phyloP scores from a whole-genome alignment of 2,113 vertebrate genomes.

The Gymnocephalus cernua region DNA sequence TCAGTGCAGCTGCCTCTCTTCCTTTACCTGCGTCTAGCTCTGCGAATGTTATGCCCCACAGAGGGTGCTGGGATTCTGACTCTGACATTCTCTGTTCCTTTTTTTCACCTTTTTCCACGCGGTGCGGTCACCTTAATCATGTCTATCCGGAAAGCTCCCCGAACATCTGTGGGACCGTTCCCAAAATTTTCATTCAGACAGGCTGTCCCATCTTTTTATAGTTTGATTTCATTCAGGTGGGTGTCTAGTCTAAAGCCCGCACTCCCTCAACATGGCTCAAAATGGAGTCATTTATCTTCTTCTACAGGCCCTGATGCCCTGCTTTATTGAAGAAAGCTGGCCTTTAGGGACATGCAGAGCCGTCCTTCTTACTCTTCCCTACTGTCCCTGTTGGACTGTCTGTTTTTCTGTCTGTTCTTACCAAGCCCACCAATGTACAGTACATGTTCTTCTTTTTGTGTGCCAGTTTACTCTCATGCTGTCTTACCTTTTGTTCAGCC shows the following conservation, averaged over 20 bases:
- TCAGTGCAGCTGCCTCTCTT: conserved; percentile 17
- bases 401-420: conserved; percentile 24
- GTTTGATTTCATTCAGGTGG: conserved; percentile 76
- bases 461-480: conserved; percentile 13
- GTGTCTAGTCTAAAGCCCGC: conserved; percentile 60
- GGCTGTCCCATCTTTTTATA: conserved; percentile 70
- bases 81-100: conserved; percentile 24
- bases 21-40: conserved; percentile 13
- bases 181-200: conserved; percentile 52
- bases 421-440: neutral
- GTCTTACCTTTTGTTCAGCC: conserved; percentile 22
- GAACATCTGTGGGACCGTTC: conserved; percentile 44
- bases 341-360: conserved; percentile 62
- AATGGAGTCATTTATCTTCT: conserved; percentile 80
- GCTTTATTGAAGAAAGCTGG: conserved; percentile 75
- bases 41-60: conserved; percentile 18
- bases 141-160: conserved; percentile 57
- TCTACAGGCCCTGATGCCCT: conserved; percentile 54
- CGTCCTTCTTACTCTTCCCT: conserved; percentile 15
- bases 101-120: conserved; percentile 15
- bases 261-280: conserved; percentile 61
- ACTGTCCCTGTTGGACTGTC: conserved; percentile 16
- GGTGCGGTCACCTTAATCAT: conserved; percentile 59
- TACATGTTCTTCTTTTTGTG: conserved; percentile 20
- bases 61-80: conserved; percentile 34